Base-by-base conservation (phyloP, 2,797 vertebrate species). In the Coendou prehensilis region DNA sequence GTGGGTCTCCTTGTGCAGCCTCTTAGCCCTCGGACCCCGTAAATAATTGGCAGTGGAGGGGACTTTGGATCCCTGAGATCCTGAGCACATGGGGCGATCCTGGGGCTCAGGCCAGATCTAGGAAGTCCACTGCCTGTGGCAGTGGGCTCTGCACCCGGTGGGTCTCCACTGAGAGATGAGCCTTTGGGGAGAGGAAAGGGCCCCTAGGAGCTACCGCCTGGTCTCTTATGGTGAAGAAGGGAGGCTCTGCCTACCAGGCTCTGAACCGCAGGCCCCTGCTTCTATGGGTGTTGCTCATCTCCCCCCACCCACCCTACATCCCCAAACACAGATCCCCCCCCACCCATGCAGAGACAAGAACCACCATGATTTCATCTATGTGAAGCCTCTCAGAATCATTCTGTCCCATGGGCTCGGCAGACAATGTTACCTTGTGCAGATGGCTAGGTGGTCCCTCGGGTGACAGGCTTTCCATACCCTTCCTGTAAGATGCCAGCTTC, bases 361-460 rank as follows among this genome's bases (percentile, higher is more conserved):
- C 71, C 67, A 28, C 52, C 52, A 52, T 30, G 41, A 45, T 63
- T 82, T 81, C 78, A 87, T 23, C 69, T 54, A 6, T 26, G 0
- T 22, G 63, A 41, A 17, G 7, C 52, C 75, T 84, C 50, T 92
- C 63, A 67, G 67, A 63, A 50, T 28, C 45, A 76, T 76, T 76
- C 73, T 50, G 73, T 30, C 45, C 73, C 73, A 47, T 30, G 73
- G 59, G 50, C 79, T 41, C 13, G 1, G 33, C 5, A 91, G 17
- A 84, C 28, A 23, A 56, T 82, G 14, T 96, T 97, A 98, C 98
- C 97, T 98, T 96, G 79, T 80, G 73, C 96, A 85, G 87, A 61
- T 93, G 94, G 81, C 56, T 87, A 67, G 73, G 37, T 41, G 41
- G 91, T 89, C 81, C 81, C 73, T 78, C 52, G 4, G 91, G 54